Evolutionary conservation across 2,113 vertebrate genomes (phyloP).

Genomic region (Sphyrna mokarran): DNA sequence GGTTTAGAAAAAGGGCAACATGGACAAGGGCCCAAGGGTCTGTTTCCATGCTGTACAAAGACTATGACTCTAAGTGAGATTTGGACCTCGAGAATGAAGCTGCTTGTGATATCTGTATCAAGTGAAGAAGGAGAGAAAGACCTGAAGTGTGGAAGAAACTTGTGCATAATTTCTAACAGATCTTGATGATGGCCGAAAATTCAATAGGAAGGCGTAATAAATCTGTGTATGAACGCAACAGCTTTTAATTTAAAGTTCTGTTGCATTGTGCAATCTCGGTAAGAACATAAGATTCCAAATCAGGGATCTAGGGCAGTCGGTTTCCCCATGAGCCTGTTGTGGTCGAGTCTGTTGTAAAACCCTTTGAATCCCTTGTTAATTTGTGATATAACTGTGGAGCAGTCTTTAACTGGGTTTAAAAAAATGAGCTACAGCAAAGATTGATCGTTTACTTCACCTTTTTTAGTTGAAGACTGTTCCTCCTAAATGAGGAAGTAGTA

Average conservation of each 20-base stretch:
- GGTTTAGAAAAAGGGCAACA: too few species aligned
- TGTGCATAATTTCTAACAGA: not conserved
- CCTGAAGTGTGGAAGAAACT: not conserved
- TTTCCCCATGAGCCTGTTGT: not conserved
- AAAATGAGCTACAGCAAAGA: not conserved
- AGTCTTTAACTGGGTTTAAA: too few species aligned
- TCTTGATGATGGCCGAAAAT: not conserved
- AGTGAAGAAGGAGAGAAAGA: not conserved
- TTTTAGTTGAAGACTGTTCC: not conserved
- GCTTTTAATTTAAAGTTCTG: not conserved
- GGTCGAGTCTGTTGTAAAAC: not conserved
- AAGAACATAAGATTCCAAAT: not conserved
- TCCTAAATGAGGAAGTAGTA: not conserved
- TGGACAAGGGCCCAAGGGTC: too few species aligned
- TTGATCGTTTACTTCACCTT: not conserved
- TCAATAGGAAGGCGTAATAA: not conserved
- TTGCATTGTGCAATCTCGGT: not conserved
- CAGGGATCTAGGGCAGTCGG: not conserved
- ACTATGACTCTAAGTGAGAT: not conserved
- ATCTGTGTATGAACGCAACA: not conserved
- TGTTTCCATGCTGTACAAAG: too few species aligned
- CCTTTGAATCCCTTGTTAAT: not conserved
- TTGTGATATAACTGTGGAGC: not conserved
- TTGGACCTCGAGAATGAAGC: not conserved
- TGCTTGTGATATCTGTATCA: not conserved